These are phyloP conservation scores for Anorthoa munda DNA, from an alignment of 2,888 invertebrate species.

Conservation along the genomic window DNA sequence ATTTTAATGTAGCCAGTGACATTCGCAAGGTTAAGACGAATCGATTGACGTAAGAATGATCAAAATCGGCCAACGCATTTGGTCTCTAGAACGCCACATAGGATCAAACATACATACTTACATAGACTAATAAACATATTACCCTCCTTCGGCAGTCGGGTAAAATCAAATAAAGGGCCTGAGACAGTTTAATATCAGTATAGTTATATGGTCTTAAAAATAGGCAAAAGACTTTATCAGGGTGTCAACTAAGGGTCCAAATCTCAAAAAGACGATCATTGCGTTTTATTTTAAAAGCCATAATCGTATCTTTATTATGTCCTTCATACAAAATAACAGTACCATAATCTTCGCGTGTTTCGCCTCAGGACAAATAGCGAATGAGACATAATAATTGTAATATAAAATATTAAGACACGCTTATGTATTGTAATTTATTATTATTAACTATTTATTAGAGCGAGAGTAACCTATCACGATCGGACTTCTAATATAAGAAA, in stretches of 20 bases:
- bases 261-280: neutral
- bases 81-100: no score
- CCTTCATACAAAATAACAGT: slow-evolving; percentile 14
- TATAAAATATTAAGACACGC: slow-evolving; percentile 50
- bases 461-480: slow-evolving; percentile 35
- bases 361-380: slow-evolving; percentile 43
- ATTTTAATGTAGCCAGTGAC: no score
- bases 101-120: no score
- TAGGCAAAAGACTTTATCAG: no score
- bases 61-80: no score
- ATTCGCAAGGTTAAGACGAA: no score
- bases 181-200: no score
- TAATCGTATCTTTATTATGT: neutral
- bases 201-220: no score
- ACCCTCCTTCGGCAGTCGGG: no score
- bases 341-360: slow-evolving; percentile 32
- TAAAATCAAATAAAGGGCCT: no score
- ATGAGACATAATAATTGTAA: slow-evolving; percentile 49
- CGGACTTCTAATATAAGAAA: slow-evolving; percentile 5
- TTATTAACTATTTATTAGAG: slow-evolving; percentile 19
- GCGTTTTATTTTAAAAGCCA: neutral
- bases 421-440: slow-evolving; percentile 49
- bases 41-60: no score
- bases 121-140: no score
- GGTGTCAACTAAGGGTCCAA: neutral